Conservation (phyloP, 2,113 vertebrate genomes). For the Gadus chalcogrammus region DNA sequence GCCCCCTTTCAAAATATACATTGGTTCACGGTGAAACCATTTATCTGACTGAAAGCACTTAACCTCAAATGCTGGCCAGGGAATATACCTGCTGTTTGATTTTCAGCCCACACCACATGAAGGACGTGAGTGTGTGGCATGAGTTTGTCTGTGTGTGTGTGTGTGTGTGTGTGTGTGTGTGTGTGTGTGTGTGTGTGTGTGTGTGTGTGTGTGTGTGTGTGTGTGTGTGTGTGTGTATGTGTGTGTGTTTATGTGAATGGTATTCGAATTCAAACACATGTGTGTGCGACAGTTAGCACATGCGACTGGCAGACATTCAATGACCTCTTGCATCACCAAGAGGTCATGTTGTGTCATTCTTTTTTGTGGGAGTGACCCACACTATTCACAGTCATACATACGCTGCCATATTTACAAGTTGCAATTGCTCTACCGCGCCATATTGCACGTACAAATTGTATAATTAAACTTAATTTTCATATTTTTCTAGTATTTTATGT, state of each 20-base stretch:
- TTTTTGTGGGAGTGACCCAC: no score
- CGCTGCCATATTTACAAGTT: no score
- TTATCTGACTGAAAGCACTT: slow-evolving; percentile 60
- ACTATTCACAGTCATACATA: no score
- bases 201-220: slow-evolving; percentile 1
- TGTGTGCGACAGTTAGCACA: slow-evolving; percentile 1
- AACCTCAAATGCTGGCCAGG: slow-evolving; percentile 47
- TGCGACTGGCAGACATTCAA: neutral
- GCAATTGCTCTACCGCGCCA: no score
- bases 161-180: slow-evolving; percentile 10
- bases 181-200: slow-evolving; percentile 10
- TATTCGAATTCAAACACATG: no score
- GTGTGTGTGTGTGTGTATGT: slow-evolving; percentile 8
- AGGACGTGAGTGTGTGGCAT: slow-evolving; percentile 22
- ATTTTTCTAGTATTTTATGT: no score
- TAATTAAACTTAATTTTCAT: no score
- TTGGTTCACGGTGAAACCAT: slow-evolving; percentile 43
- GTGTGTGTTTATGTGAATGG: neutral
- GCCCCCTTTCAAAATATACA: slow-evolving; percentile 62
- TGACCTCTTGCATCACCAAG: no score
- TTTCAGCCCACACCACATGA: slow-evolving; percentile 43
- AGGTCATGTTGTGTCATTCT: no score
- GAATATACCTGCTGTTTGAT: slow-evolving; percentile 43
- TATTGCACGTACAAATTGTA: no score
- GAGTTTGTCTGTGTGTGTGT: neutral